phyloP scores from a whole-genome alignment of 2,888 invertebrate genomes.

The Tuta absoluta region DNA sequence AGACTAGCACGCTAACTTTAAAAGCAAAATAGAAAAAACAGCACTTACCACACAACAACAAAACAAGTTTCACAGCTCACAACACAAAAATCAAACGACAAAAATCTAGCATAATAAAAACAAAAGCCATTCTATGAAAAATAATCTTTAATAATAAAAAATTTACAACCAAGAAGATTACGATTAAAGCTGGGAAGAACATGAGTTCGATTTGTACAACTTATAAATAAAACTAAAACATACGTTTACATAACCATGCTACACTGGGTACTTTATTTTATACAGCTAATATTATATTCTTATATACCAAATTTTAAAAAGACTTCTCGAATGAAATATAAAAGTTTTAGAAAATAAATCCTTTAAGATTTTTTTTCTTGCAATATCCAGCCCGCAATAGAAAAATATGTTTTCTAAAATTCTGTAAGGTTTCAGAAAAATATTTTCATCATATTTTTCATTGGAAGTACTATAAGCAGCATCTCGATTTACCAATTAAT shows the following conservation, averaged over 20 bases:
- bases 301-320: too few relatives aligned
- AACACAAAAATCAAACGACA: constrained; percentile 55
- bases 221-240: constrained; percentile 27
- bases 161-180: constrained; percentile 78
- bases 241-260: not conserved
- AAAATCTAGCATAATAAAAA: constrained; percentile 66
- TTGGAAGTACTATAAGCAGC: too few relatives aligned
- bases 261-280: not conserved
- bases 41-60: constrained; percentile 58
- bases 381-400: too few relatives aligned
- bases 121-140: constrained; percentile 72
- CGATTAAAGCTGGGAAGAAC: constrained; percentile 80
- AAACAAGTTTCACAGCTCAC: constrained; percentile 47
- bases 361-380: too few relatives aligned
- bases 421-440: too few relatives aligned
- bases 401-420: too few relatives aligned
- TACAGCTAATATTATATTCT: not conserved
- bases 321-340: too few relatives aligned
- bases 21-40: constrained; percentile 39
- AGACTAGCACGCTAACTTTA: constrained; percentile 38
- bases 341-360: too few relatives aligned
- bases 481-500: too few relatives aligned
- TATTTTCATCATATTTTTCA: too few relatives aligned
- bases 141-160: constrained; percentile 75
- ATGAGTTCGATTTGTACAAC: constrained; percentile 70